Evolutionary conservation across 2,113 vertebrate genomes (phyloP).

Genomic region (Mandrillus leucophaeus): DNA sequence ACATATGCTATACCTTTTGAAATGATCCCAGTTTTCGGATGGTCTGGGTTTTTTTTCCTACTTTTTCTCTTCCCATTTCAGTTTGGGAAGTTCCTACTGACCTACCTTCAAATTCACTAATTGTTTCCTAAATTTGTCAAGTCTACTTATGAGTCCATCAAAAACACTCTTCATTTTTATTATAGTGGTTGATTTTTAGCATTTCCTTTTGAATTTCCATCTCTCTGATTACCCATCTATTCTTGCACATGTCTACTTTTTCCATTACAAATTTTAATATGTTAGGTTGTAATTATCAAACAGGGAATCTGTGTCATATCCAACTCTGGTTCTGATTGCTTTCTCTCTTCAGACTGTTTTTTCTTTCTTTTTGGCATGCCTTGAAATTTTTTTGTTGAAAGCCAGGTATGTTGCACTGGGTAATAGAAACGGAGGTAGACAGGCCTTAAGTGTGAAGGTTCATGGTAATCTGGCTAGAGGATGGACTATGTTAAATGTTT

Average conservation of each 20-base stretch:
- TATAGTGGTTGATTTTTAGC: neutral
- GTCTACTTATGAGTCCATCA: neutral
- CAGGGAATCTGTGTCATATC: neutral
- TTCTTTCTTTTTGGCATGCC: neutral
- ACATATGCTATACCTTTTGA: neutral
- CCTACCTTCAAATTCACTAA: neutral
- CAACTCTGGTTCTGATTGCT: neutral
- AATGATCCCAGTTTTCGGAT: neutral
- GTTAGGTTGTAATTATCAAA: too few species aligned
- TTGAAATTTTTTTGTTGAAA: constrained; percentile 9
- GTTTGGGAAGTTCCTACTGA: constrained; percentile 6
- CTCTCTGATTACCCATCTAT: neutral
- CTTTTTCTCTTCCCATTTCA: neutral
- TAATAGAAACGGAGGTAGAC: neutral
- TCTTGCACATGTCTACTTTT: neutral
- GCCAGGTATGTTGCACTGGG: neutral
- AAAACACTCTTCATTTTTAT: neutral
- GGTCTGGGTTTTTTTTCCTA: neutral
- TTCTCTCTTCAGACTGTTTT: neutral
- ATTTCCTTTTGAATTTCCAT: neutral
- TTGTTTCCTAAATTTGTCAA: neutral
- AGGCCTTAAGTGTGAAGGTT: neutral
- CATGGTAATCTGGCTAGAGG: neutral
- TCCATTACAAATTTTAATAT: neutral
- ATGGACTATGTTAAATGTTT: neutral